These are phyloP conservation scores for Ypsolopha sequella DNA, from an alignment of 2,888 invertebrate genomes.

Conservation along the genomic window DNA sequence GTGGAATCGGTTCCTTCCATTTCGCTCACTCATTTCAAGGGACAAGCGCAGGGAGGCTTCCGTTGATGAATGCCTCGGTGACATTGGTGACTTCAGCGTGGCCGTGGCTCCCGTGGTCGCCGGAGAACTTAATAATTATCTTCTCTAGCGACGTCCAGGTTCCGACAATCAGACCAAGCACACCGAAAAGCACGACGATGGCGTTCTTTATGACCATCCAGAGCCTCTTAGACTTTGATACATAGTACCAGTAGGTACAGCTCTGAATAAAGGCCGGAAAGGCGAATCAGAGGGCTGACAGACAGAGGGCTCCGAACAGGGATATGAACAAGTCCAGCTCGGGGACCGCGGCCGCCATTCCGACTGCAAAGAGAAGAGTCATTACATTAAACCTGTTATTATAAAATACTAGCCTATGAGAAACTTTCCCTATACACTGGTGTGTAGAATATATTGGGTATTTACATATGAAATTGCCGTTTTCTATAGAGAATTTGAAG, in stretches of 20 bases:
- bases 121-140: constrained; percentile 71
- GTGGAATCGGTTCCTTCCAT: background rate
- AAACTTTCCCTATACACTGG: background rate
- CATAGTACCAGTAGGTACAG: constrained; percentile 83
- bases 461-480: no score
- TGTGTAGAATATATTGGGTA: no score
- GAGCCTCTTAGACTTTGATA: constrained; percentile 61
- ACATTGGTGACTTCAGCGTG: constrained; percentile 11
- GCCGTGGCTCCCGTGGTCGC: constrained; percentile 5
- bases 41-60: constrained; percentile 11
- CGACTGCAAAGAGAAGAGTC: constrained; percentile 69
- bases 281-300: constrained; percentile 89
- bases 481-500: no score
- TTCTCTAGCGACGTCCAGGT: constrained; percentile 77
- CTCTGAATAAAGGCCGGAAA: constrained; percentile 92
- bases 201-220: constrained; percentile 74
- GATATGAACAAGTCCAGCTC: constrained; percentile 85
- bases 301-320: constrained; percentile 88
- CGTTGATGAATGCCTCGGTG: constrained; percentile 13
- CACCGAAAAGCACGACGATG: constrained; percentile 74
- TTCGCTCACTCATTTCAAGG: constrained; percentile 8
- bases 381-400: no score
- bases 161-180: constrained; percentile 77
- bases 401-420: background rate
- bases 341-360: constrained; percentile 87